Evolutionary conservation across 2,888 invertebrate genomes (phyloP), one percentile per base, ranked within the genome.

Genomic region (Cotesia congregata): DNA sequence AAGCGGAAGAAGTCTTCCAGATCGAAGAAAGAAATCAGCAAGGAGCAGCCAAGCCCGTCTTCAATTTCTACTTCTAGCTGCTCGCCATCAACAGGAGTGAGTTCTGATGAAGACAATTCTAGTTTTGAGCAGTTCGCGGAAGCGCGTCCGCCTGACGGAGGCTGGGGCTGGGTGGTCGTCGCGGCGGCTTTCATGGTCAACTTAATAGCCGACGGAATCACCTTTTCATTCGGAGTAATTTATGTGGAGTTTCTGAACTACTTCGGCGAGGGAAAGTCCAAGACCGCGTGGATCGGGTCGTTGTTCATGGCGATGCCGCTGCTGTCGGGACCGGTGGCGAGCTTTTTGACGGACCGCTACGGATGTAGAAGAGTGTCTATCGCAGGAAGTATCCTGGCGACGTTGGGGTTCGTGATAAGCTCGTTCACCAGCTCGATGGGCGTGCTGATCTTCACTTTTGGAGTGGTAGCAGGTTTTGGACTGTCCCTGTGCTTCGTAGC

Each of bases 131-230:
- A 93, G 70, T 90, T 92, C 83, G 91, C 94, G 6, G 94, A 94
- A 87, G 93, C 94, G 0, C 90, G 93, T 20, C 94, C 95, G 0
- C 96, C 96, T 1, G 97, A 97, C 88, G 97, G 96, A 7, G 97
- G 97, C 12, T 97, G 95, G 95, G 97, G 97, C 5, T 98, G 97
- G 97, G 94, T 97, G 41, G 93, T 98, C 72, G 97, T 97, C 0
- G 93, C 94, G 78, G 96, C 96, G 38, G 94, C 96, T 0, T 97
- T 98, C 88, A 92, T 97, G 90, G 95, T 97, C 80, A 97, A 97
- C 88, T 91, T 97, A 80, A 96, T 98, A 84, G 96, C 96, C 62
- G 98, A 98, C 88, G 98, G 98, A 1, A 94, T 97, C 82, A 96
- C 96, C 0, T 97, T 97, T 90, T 96, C 96, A 80, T 97, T 97